Percentiles rank a stretch among this genome's conserved stretches.
These are phyloP conservation scores for Lepidurus arcticus DNA, from an alignment of 1,140 invertebrate genomes.

Conservation along the genomic window DNA sequence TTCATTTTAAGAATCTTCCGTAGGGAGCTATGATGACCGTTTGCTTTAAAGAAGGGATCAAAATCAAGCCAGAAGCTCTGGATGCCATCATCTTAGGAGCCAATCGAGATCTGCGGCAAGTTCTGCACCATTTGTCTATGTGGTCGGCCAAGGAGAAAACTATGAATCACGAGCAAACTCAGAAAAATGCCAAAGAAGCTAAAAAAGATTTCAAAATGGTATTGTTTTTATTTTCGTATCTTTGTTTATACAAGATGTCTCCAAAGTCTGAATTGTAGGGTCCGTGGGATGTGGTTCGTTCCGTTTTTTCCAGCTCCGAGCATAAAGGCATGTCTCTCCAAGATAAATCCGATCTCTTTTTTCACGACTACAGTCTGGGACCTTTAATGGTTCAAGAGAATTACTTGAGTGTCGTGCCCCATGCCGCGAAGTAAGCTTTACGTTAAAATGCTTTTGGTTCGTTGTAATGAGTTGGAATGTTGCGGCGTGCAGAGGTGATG, in stretches of 20 bases:
- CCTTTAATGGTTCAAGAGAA: slow-evolving; percentile 98
- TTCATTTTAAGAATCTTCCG: slow-evolving; percentile 36
- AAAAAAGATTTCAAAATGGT: slow-evolving; percentile 79
- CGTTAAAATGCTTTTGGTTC: slow-evolving; percentile 23
- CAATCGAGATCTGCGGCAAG: slow-evolving; percentile 89
- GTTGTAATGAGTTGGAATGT: slow-evolving; percentile 24
- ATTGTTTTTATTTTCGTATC: slow-evolving; percentile 37
- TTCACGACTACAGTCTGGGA: slow-evolving; percentile 91
- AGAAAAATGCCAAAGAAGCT: slow-evolving; percentile 47
- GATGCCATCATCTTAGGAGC: slow-evolving; percentile 78
- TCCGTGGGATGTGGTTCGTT: slow-evolving; percentile 87
- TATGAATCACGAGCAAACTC: slow-evolving; percentile 48
- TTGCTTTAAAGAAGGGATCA: slow-evolving; percentile 85
- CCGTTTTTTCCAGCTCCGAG: slow-evolving; percentile 78
- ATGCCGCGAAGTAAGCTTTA: slow-evolving; percentile 56
- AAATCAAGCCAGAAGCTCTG: slow-evolving; percentile 67
- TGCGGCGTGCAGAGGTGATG: slow-evolving; percentile 39
- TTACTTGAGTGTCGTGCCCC: slow-evolving; percentile 70
- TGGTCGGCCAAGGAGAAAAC: slow-evolving; percentile 55
- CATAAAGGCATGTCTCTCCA: slow-evolving; percentile 72
- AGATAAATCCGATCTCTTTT: slow-evolving; percentile 90
- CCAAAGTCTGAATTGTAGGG: slow-evolving; percentile 51
- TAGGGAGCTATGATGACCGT: slow-evolving; percentile 82
- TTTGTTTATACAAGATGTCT: not conserved
- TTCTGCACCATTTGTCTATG: slow-evolving; percentile 79